Evolutionary conservation across 2,888 invertebrate species (phyloP), one percentile per base, ranked within the genome.

Genomic region (Nomada goodeniana): DNA sequence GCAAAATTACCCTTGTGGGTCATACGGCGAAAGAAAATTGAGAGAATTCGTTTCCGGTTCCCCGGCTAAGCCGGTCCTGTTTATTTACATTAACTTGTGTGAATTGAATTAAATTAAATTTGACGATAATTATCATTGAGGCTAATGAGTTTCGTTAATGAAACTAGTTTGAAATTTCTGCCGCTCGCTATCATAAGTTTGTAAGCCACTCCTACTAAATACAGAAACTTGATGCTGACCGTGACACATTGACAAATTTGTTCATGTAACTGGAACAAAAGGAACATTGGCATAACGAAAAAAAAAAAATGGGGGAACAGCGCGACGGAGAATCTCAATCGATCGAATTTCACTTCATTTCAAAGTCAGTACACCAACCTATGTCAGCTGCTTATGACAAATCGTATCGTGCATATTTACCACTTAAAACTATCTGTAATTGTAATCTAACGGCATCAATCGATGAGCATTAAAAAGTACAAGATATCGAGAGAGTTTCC

Each of bases 301-400:
- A 26, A 52, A 26, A 52, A 67, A 57, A 74, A 71, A 75, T 20
- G 53, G 67, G 73, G 81, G 72, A 59, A 63, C 64, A 67, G 65
- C n/a, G 26, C 85, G 44, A 73, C 44, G 60, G 57, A 26, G 89
- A 89, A 89, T 89, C 67, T 61, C 84, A 87, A 89, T 89, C 64
- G 81, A 61, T 70, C 68, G 76, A 85, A 87, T 89, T 89, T 89
- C 89, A 89, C 89, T 83, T 89, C 87, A 82, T 89, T 89, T 84
- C 77, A 83, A 76, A 89, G 84, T 86, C 89, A 86, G 75, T 73
- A 60, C 88, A 36, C 67, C 79, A 44, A 82, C 69, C 75, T 64
- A 20, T 72, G 78, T 71, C 83, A 69, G 82, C 76, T 60, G 70
- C 70, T 75, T 74, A 59, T 64, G 67, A 81, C 79, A 65, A 80